Base-by-base conservation (phyloP, 2,797 vertebrate genomes). In the Gadopsis bispinosus region DNA sequence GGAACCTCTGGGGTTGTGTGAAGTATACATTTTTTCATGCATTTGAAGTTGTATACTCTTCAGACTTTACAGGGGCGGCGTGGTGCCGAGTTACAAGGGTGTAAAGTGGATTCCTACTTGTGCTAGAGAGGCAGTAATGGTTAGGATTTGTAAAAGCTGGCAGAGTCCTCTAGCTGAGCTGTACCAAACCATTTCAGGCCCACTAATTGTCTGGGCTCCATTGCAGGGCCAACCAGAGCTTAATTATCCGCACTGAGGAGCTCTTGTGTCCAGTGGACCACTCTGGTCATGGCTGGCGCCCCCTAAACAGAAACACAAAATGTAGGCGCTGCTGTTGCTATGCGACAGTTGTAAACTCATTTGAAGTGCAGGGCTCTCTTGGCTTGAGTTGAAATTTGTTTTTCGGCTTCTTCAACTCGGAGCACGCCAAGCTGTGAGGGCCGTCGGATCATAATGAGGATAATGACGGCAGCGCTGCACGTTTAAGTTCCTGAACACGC, bases 291-390 rank as follows among this genome's bases (percentile, higher is more conserved):
- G 31, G 26, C 76, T 56, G 69, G 31, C 61, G 6, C 69, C 69
- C 60, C 69, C 72, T 63, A 12, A 76, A 76, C 83, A 69, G 13
- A 68, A 71, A 68, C 51, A 12, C n/a, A 2, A 13, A 20, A 33
- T 9, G 20, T 26, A 48, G 73, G 43, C 37, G 72, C 73, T 77
- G 81, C 73, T 83, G 88, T 90, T 91, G 88, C 90, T 79, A 89
- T 50, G 87, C 87, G 63, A 90, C 88, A 3, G 73, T 39, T 47
- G 33, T n/a, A 48, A 74, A 45, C 41, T 17, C 0, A 6, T 68
- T 51, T 73, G 56, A 75, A 85, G 79, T 45, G 50, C 69, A 26
- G 17, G 12, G n/a, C 77, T 75, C 56, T 77, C n/a, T 14, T 16
- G 11, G 63, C 45, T 41, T 0, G 54, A 79, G 72, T 87, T 69